Evolutionary conservation across 92 coral and sea anemone species (phyloP), one percentile per base, ranked within the genome.

Genomic region (Galaxea fascicularis): DNA sequence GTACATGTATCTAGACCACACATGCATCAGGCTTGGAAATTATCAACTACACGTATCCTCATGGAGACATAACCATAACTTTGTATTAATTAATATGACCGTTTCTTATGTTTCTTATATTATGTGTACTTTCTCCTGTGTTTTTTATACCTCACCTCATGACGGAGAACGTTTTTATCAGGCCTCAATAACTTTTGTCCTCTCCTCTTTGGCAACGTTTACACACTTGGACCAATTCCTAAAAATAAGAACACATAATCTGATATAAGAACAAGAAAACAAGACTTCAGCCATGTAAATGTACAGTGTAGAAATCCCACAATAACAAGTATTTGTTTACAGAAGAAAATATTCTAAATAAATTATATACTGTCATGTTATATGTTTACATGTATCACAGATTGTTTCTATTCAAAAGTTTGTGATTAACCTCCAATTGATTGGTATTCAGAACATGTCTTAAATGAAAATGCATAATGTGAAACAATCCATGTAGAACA

Each of bases 101-200:
- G 54, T 49, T 49, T 49, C 54, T 65, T 30, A 4, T 7, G 41
- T 65, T 25, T 25, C 11, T 49, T 49, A 15, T 49, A 8, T 49
- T 20, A 12, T 13, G 8, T 65, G 8, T 30, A 65, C 22, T 15
- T 65, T 30, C 4, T 30, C 71, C 0, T 15, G 24, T 29, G 28
- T 65, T 44, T n/a, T n/a, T n/a, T n/a, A n/a, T n/a, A n/a, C n/a
- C n/a, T n/a, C n/a, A n/a, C n/a, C n/a, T n/a, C n/a, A 65, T 4
- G 71, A 65, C 47, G 17, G 71, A 65, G 26, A 65, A 65, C 45
- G 14, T 65, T 27, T 65, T 65, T 65, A 65, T 65, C 47, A 60
- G 63, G n/a, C n/a, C n/a, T n/a, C n/a, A n/a, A n/a, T n/a, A n/a
- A n/a, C n/a, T n/a, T n/a, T n/a, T n/a, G n/a, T 16, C 66, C 65